Percentiles rank a stretch among this genome's conserved stretches.
phyloP scores from a whole-genome alignment of 2,113 vertebrate species.

The Serilophus lunatus region DNA sequence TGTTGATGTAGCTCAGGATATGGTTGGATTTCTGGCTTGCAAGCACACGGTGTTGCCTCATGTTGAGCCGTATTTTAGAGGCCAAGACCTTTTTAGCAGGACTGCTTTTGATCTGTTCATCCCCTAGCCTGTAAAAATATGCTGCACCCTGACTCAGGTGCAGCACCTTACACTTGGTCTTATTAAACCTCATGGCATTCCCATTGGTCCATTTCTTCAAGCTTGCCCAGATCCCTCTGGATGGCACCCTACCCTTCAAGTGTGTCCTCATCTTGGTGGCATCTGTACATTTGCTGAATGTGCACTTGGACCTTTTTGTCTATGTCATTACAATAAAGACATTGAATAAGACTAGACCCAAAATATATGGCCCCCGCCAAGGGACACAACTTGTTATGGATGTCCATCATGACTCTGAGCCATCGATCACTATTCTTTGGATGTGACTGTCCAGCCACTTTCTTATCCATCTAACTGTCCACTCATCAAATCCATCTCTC shows the following conservation, averaged over 20 bases:
- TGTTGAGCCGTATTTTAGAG: not conserved
- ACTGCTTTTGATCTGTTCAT: too few species aligned
- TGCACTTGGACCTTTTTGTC: not conserved
- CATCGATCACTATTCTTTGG: not conserved
- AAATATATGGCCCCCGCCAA: not conserved
- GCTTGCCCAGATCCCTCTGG: too few species aligned
- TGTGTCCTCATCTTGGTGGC: not conserved
- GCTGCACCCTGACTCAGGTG: too few species aligned
- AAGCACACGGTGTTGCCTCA: not conserved
- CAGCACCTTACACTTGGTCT: too few species aligned
- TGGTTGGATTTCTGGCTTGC: not conserved
- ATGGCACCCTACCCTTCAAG: not conserved
- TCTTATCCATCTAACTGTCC: not conserved
- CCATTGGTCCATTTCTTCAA: too few species aligned
- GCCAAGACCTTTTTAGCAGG: too few species aligned
- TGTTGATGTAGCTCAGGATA: not conserved
- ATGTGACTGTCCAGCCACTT: not conserved
- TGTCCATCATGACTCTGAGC: not conserved
- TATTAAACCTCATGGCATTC: too few species aligned
- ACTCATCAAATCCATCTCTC: not conserved
- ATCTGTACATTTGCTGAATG: not conserved
- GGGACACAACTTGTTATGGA: not conserved
- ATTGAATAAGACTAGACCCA: not conserved
- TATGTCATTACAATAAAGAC: not conserved
- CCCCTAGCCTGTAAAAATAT: too few species aligned